Evolutionary conservation across 35 echinoderm and acorn worm genomes (phyloP), one percentile per base, ranked within the genome.

Genomic region (Ophioderma brevispina): DNA sequence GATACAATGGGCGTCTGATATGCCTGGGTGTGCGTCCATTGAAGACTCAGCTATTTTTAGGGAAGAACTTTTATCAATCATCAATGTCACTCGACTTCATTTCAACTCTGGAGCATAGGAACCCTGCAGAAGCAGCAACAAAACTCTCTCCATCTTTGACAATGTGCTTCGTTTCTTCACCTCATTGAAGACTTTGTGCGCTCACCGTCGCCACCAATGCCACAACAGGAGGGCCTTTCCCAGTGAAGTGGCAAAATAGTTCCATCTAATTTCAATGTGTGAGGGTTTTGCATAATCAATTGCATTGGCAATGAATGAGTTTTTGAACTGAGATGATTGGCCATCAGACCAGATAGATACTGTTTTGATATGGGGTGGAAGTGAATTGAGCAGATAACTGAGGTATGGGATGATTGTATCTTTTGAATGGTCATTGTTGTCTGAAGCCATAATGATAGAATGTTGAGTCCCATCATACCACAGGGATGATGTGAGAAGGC

Each of bases 221-320:
- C n/a, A n/a, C n/a, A n/a, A n/a, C n/a, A n/a, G n/a, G n/a, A 77
- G 89, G 85, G 43, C 94, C 89, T 90, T 95, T 95, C 28, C 94
- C 94, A 92, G 94, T 64, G 84, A 88, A 25, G 90, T 92, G 36
- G 77, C 25, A 56, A 95, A 95, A 78, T 81, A 95, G 52, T 95
- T 87, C 90, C 94, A 92, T 36, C 39, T 19, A 59, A 95, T 90
- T 78, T 91, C 49, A 0, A 92, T 39, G 50, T 88, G 85, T 87
- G 89, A 28, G 87, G 77, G 40, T 91, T 33, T 87, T 92, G 55
- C 50, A 82, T 35, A 35, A 28, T 1, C 31, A 31, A 95, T 92
- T 36, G 83, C 84, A 64, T 84, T 49, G 35, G 83, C 75, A 8
- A 91, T 41, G 75, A 85, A 90, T 33, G 82, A 28, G 84, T 90